Conservation (phyloP, 1,140 invertebrate genomes). For the Lutraria rhynchaena region DNA sequence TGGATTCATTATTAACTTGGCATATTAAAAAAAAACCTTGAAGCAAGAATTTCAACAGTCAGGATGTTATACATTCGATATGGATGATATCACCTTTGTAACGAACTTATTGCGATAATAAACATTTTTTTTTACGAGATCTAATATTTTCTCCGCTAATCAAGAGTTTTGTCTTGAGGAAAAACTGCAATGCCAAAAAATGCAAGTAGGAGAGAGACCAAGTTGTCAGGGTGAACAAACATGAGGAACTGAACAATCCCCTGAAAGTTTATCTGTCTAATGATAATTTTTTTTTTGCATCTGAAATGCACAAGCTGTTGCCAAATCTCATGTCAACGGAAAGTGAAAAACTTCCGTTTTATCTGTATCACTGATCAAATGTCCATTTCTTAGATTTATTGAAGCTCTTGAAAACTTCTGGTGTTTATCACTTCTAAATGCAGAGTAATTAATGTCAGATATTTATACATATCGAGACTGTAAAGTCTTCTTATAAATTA, state of each 20-base stretch:
- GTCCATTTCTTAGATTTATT: conserved; percentile 20
- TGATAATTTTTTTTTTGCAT: background rate
- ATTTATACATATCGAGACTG: no score
- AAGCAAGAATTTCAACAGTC: background rate
- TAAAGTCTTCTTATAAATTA: no score
- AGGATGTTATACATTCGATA: conserved; percentile 33
- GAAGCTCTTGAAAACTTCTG: background rate
- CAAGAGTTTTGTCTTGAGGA: no score
- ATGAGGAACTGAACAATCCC: no score
- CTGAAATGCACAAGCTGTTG: conserved; percentile 12
- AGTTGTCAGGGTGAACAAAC: no score
- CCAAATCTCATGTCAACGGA: conserved; percentile 19
- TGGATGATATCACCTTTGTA: conserved; percentile 11
- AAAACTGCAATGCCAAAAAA: background rate
- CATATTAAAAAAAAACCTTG: background rate
- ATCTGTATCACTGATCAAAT: background rate
- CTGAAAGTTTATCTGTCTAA: no score
- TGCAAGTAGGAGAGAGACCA: background rate
- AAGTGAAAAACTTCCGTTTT: background rate
- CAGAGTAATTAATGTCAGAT: no score
- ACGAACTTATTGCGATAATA: conserved; percentile 34
- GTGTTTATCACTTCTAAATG: no score
- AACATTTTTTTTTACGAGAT: conserved; percentile 22
- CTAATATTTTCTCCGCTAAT: background rate
- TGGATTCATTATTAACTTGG: conserved; percentile 32